Base-by-base conservation (phyloP, 2,888 invertebrate species). In the Oligia latruncula region DNA sequence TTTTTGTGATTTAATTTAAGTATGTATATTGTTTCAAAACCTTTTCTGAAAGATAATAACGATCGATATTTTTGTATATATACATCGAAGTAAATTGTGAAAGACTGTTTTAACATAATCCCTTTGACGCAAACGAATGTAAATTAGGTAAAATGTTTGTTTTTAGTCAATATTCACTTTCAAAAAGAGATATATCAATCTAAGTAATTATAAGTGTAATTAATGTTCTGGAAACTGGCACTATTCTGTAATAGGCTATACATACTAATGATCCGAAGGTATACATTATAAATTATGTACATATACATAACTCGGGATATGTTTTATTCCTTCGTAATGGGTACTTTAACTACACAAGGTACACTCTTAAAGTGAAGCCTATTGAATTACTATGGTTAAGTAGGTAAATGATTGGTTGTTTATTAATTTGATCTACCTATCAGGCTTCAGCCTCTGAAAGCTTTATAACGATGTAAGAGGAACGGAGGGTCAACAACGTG, bases 41-140 rank as follows among this genome's bases (percentile, higher is more conserved):
- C 20, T 58, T 71, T 77, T 66, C n/a, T 60, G 20, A 79, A 75
- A 77, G 49, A 79, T 72, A 68, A 68, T 71, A 64, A 75, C 65
- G 15, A 88, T 80, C 62, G 64, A 78, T 88, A 86, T 87, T 86
- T 85, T 83, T 86, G 76, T 85, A 77, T 80, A 82, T 81, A 84
- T 87, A 90, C 89, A 90, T 90, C 91, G 90, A 90, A 90, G 77
- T 87, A 86, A 87, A 87, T 89, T 86, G 76, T 82, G 72, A 83
- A 92, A 91, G 91, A 91, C 90, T 90, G 90, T 88, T 81, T 72
- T 52, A 82, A 85, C 86, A 81, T 84, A 83, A 87, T 91, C 91
- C 90, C 90, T 91, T 92, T 92, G 89, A 78, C 89, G 83, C 85
- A 82, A 83, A 82, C 20, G 11, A 66, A 81, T 79, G 71, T 86